Evolutionary conservation across 2,888 invertebrate genomes (phyloP).

Genomic region (Hypolimnas misippus): DNA sequence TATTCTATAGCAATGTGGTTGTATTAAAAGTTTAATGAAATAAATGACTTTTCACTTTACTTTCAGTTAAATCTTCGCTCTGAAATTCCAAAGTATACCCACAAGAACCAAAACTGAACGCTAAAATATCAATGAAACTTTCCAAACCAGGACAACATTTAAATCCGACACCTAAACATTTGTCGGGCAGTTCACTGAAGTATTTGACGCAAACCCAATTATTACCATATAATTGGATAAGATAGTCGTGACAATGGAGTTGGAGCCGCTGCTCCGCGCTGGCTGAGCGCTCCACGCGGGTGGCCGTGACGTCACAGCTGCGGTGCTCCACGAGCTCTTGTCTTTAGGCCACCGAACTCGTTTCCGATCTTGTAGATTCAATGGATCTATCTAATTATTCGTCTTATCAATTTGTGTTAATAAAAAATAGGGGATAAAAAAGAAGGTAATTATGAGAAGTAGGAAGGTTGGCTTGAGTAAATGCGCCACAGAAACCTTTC

Average conservation of each 20-base stretch:
- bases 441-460: no score
- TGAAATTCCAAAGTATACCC: no score
- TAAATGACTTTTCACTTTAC: no score
- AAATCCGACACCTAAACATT: not conserved
- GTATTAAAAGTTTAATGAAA: no score
- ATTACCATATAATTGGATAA: constrained; percentile 4
- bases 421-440: not conserved
- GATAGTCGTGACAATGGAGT: constrained; percentile 6
- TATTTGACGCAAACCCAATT: not conserved
- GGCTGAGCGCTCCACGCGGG: constrained; percentile 22
- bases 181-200: not conserved
- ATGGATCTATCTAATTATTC: constrained; percentile 12
- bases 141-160: not conserved
- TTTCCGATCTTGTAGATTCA: constrained; percentile 5
- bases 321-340: not conserved
- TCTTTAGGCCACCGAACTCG: constrained; percentile 22
- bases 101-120: no score
- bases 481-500: no score
- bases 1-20: no score
- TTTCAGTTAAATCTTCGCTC: no score
- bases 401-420: not conserved
- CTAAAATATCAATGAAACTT: not conserved
- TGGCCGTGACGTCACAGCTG: constrained; percentile 31
- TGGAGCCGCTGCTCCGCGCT: not conserved
- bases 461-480: no score